A percentile compares a stretch with the other conserved stretches of the same genome.
phyloP scores from a whole-genome alignment of 2,888 invertebrate genomes.

The Andrena praecox region DNA sequence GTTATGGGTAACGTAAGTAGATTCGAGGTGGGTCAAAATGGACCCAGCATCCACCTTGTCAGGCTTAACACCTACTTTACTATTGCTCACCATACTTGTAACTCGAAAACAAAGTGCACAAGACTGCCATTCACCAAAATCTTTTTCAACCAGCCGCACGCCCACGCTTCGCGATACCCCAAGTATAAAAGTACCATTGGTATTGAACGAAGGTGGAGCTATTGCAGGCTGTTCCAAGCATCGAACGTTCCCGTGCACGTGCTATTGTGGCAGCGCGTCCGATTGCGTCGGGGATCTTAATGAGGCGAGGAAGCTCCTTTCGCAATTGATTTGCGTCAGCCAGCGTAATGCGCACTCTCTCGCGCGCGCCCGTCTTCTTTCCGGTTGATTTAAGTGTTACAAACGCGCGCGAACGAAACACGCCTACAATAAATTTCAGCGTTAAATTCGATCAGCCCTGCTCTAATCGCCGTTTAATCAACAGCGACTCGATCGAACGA shows the following conservation, averaged over 20 bases:
- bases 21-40: too few species aligned
- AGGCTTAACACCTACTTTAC: too few species aligned
- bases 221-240: background rate
- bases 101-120: too few species aligned
- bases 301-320: conserved; percentile 52
- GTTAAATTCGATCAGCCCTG: conserved; percentile 22
- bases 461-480: conserved; percentile 1
- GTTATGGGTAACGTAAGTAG: too few species aligned
- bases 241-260: conserved; percentile 28
- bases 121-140: too few species aligned
- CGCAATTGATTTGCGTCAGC: conserved; percentile 56
- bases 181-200: background rate
- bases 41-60: too few species aligned
- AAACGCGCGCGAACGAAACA: conserved; percentile 3
- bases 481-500: background rate
- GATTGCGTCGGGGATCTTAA: conserved; percentile 54
- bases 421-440: conserved; percentile 24
- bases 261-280: conserved; percentile 34
- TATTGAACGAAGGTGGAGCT: background rate
- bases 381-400: conserved; percentile 32
- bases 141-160: too few species aligned
- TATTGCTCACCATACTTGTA: too few species aligned
- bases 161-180: background rate
- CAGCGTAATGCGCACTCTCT: conserved; percentile 39
- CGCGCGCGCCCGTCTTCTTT: conserved; percentile 23